phyloP scores from a whole-genome alignment of 1,140 invertebrate species.

The Galleria mellonella region DNA sequence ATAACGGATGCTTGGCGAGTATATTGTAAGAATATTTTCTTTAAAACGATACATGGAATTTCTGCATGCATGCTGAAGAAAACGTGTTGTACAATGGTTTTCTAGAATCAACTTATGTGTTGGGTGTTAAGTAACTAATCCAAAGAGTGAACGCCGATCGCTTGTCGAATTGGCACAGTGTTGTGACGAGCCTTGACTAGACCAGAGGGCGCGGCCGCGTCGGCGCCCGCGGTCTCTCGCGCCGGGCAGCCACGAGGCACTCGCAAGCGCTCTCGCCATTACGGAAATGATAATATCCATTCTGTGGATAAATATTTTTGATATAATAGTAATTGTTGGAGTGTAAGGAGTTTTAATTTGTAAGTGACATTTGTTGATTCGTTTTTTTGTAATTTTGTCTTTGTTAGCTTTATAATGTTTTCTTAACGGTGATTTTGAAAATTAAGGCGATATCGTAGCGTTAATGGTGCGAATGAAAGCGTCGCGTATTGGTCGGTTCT shows the following conservation, averaged over 20 bases:
- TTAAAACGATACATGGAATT: slow-evolving; percentile 29
- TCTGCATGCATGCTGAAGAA: slow-evolving; percentile 29
- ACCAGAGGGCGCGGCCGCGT: slow-evolving; percentile 9
- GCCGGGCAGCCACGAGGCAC: slow-evolving; percentile 4
- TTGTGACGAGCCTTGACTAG: slow-evolving; percentile 22
- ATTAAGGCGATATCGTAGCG: slow-evolving; percentile 31
- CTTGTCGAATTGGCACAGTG: slow-evolving; percentile 13
- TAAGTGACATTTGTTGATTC: slow-evolving; percentile 70
- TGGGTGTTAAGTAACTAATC: slow-evolving; percentile 37
- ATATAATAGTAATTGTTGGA: slow-evolving; percentile 58
- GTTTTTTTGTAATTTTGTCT: slow-evolving; percentile 70
- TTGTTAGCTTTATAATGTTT: slow-evolving; percentile 69
- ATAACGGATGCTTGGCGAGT: slow-evolving; percentile 40
- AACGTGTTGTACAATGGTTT: slow-evolving; percentile 25
- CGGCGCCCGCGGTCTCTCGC: slow-evolving; percentile 4
- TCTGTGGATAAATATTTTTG: slow-evolving; percentile 45
- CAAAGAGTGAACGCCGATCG: slow-evolving; percentile 31
- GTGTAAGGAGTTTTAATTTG: slow-evolving; percentile 58
- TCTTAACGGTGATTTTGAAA: slow-evolving; percentile 30
- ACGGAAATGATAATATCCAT: slow-evolving; percentile 23
- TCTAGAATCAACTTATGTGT: slow-evolving; percentile 21
- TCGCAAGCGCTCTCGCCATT: slow-evolving; percentile 5
- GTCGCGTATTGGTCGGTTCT: slow-evolving; percentile 31
- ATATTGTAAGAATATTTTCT: slow-evolving; percentile 32
- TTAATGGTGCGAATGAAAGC: slow-evolving; percentile 26